Base-by-base conservation (phyloP, 2,113 vertebrate genomes). In the Morone chrysops region DNA sequence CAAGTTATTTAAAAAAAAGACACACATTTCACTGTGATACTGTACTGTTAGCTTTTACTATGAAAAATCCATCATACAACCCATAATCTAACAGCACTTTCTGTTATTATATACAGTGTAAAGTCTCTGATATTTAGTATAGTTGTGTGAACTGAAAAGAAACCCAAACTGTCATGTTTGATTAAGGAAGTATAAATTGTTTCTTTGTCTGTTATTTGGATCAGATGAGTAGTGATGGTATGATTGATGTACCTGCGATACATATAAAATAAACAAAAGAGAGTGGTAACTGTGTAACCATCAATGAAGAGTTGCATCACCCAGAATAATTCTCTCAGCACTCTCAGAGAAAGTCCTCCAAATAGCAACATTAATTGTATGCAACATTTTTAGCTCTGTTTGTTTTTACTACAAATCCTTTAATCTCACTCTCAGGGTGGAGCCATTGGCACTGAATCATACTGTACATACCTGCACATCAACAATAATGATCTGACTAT, bases 361-460 rank as follows among this genome's bases (percentile, higher is more conserved):
- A 53, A 61, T 12, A 68, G n/a, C 65, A 53, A 22, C 47, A 54
- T 38, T 10, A 7, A 14, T 14, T 50, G 16, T 22, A 38, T 50
- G 47, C 38, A 45, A 6, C 17, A 31, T 67, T 54, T 70, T 50
- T 38, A 47, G 40, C 47, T 66, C 36, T 18, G 48, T 62, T 38
- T 73, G 41, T 78, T 77, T 47, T 17, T 6, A 16, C 71, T 66
- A 36, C 70, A 57, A 74, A 78, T 41, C 51, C 67, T 82, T 75
- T 78, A 86, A 81, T 75, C 66, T 54, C 12, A 9, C 60, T n/a
- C n/a, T 63, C 59, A 47, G 59, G 84, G 70, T 51, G 70, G 70
- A 79, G 45, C 22, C 41, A 25, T 53, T 81, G 38, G 18, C 53
- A 31, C 11, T 75, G 12, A 22, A 40, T 45, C 18, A 25, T 10